These are phyloP conservation scores for Bradypodion pumilum DNA, from an alignment of 2,797 vertebrate genomes.

Conservation along the genomic window DNA sequence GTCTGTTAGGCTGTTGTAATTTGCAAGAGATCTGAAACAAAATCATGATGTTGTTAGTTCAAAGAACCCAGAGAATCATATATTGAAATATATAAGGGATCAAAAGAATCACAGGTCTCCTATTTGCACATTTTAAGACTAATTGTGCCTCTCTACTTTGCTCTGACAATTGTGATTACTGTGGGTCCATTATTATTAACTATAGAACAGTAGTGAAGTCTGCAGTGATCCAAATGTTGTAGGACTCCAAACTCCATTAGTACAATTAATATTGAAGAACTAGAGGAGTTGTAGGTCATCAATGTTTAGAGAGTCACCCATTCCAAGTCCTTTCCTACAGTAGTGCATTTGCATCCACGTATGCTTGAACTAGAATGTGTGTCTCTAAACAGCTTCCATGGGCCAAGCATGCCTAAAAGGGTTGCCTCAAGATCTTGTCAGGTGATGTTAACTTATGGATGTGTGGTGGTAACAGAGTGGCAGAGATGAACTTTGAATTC, in stretches of 20 bases:
- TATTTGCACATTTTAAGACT: neutral
- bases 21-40: conserved; percentile 80
- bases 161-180: neutral
- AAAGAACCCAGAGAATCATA: neutral
- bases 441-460: neutral
- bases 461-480: neutral
- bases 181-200: neutral
- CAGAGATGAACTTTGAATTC: neutral
- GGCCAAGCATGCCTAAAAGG: neutral
- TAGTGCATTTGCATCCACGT: too few species aligned
- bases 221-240: neutral
- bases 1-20: conserved; percentile 95
- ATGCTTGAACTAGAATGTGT: neutral
- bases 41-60: neutral
- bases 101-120: neutral
- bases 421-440: neutral
- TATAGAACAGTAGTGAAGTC: neutral
- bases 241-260: neutral
- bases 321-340: neutral
- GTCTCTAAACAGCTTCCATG: neutral
- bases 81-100: neutral
- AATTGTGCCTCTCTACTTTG: neutral
- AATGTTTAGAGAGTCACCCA: neutral
- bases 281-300: neutral
- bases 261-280: neutral